These are phyloP conservation scores for Eublepharis macularius DNA, from an alignment of 2,113 vertebrate genomes.

Conservation along the genomic window DNA sequence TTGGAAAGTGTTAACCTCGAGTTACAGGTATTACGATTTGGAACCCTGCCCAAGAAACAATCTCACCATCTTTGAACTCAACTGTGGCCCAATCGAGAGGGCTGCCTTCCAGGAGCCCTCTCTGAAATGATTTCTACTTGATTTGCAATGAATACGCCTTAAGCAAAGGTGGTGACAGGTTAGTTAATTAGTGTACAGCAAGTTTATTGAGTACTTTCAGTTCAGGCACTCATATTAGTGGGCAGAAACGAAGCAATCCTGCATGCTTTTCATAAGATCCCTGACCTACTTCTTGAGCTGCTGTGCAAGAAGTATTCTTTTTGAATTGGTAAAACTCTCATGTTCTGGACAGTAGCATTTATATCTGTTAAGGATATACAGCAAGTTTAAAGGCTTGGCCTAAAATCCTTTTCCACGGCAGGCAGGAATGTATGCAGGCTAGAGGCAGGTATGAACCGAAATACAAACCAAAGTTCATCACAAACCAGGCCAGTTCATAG, in stretches of 20 bases:
- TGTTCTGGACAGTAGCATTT: too few relatives aligned
- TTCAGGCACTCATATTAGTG: conserved; percentile 53
- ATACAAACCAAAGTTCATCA: too few relatives aligned
- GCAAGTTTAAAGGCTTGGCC: too few relatives aligned
- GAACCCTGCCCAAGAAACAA: not conserved
- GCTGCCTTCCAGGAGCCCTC: conserved; percentile 3
- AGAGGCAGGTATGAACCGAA: too few relatives aligned
- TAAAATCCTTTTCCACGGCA: too few relatives aligned
- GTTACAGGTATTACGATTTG: not conserved
- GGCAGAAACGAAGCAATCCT: conserved; percentile 39
- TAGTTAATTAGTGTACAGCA: conserved; percentile 60
- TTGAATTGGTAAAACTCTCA: too few relatives aligned
- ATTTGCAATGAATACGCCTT: conserved; percentile 44
- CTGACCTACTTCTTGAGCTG: too few relatives aligned
- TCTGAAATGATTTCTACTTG: conserved; percentile 39
- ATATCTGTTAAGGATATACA: too few relatives aligned
- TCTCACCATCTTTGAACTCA: conserved; percentile 8
- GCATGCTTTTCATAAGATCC: too few relatives aligned
- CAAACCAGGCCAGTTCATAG: too few relatives aligned
- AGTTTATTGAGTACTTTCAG: conserved; percentile 39
- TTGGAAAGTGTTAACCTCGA: not conserved
- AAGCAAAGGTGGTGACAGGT: conserved; percentile 37
- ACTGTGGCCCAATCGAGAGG: not conserved
- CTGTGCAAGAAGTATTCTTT: too few relatives aligned
- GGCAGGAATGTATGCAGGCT: too few relatives aligned